phyloP scores from a whole-genome alignment of 2,797 vertebrate species.

The Molothrus aeneus region DNA sequence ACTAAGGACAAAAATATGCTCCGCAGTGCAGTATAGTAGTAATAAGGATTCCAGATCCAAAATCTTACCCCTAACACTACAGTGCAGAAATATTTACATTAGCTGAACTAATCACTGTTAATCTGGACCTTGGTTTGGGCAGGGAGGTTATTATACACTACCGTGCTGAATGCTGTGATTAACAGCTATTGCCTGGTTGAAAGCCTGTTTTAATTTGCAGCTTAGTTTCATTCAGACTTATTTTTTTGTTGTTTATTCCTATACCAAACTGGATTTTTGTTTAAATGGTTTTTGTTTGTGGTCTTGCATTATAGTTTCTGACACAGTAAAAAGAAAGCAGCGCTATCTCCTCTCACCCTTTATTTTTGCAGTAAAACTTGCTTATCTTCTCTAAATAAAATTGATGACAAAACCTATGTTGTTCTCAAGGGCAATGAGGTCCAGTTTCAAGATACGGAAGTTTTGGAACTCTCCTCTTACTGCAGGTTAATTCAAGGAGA shows the following conservation, averaged over 20 bases:
- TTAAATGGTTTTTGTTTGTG: not conserved
- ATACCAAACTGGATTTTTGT: not conserved
- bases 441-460: not conserved
- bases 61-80: not conserved
- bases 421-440: not conserved
- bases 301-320: not conserved
- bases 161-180: not conserved
- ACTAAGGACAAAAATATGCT: not conserved
- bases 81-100: not conserved
- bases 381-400: slow-evolving; percentile 43
- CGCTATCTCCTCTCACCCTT: not conserved
- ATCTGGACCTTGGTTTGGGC: not conserved
- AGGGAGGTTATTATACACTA: not conserved
- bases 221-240: not conserved
- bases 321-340: not conserved
- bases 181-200: not conserved
- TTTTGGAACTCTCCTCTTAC: not conserved
- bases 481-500: not conserved
- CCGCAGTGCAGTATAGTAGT: not conserved
- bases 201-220: not conserved
- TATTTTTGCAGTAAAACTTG: not conserved
- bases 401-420: not conserved
- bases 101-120: not conserved
- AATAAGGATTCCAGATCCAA: not conserved
- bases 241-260: not conserved